Evolutionary conservation across 37 sponge, comb jelly and placozoan genomes (phyloP), one percentile per base, ranked within the genome.

Genomic region (Aphrocallistes beatrix): DNA sequence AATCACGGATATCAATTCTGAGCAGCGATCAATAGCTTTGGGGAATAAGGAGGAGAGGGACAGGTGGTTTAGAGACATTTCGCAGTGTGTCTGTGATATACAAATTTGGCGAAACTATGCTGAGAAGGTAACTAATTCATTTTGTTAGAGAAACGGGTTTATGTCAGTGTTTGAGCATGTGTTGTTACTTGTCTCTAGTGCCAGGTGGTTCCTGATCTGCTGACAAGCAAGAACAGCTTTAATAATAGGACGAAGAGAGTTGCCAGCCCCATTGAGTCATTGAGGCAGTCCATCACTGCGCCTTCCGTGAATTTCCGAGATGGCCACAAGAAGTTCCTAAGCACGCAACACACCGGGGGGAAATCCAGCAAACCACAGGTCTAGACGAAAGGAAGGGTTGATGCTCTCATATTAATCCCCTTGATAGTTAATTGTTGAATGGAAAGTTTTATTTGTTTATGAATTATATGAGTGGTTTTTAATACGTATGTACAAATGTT

Each of bases 21-120:
- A 3, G 75, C 75, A 60, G 21, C 75, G n/a, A 19, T 19, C 75
- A 6, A 50, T 96, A 36, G 89, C 96, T 17, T 92, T 92, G 88
- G 96, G 92, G 86, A 91, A 87, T 19, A 92, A 90, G 51, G 96
- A 96, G 37, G 96, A 96, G 84, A 87, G 88, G 81, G 82, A 23
- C 13, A 81, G 81, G 42, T 96, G 96, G 96, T 19, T 19, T 6
- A 60, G 34, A 60, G 75, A 60, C 6, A 6, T 60, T 3, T 60
- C 75, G 3, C 75, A 30, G 3, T 60, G 32, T 30, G n/a, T 60
- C 75, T 6, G 75, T 13, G 75, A 60, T 30, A 32, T 60, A 30
- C 21, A 19, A 60, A 30, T 60, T 30, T 60, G 75, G 75, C 75
- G 21, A 13, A 60, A 60, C 34, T 60, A 60, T 13, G 75, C 75